Percentiles rank a stretch among this genome's conserved stretches.
These are phyloP conservation scores for Eupithecia centaureata DNA, from an alignment of 2,888 invertebrate genomes.

Conservation along the genomic window DNA sequence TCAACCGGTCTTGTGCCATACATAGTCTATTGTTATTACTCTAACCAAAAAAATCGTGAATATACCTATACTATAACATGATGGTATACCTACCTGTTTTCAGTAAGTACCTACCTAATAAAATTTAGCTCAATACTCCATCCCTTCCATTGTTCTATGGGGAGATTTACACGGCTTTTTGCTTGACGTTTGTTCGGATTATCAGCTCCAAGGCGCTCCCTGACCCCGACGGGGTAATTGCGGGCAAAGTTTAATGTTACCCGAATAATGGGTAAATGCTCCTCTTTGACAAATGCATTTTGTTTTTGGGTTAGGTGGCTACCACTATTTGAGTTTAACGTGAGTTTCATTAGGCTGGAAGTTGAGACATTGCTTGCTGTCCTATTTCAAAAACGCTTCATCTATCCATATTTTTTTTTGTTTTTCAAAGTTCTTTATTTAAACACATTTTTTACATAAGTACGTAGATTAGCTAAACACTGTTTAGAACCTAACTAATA, in stretches of 20 bases:
- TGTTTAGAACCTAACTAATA: too few relatives aligned
- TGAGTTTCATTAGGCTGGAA: background rate
- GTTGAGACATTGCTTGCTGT: background rate
- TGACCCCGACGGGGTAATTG: conserved; percentile 47
- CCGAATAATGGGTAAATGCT: conserved; percentile 28
- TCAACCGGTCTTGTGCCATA: too few relatives aligned
- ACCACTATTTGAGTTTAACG: background rate
- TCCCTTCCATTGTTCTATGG: conserved; percentile 39
- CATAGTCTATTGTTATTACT: too few relatives aligned
- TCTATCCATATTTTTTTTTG: background rate
- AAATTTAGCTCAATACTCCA: conserved; percentile 42
- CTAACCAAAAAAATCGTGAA: too few relatives aligned
- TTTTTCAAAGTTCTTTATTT: too few relatives aligned
- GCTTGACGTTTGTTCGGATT: conserved; percentile 66
- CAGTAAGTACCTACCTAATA: too few relatives aligned
- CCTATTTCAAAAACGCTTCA: background rate
- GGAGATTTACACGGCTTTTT: conserved; percentile 68
- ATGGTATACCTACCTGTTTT: too few relatives aligned
- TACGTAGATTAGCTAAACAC: too few relatives aligned
- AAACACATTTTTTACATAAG: too few relatives aligned
- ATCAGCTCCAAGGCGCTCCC: conserved; percentile 59
- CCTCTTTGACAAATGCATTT: conserved; percentile 24
- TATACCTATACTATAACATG: too few relatives aligned
- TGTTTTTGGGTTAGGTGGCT: conserved; percentile 9
- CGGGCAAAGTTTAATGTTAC: conserved; percentile 36